These are phyloP conservation scores for Eudemis profundana DNA, from an alignment of 2,888 invertebrate genomes.

Conservation along the genomic window DNA sequence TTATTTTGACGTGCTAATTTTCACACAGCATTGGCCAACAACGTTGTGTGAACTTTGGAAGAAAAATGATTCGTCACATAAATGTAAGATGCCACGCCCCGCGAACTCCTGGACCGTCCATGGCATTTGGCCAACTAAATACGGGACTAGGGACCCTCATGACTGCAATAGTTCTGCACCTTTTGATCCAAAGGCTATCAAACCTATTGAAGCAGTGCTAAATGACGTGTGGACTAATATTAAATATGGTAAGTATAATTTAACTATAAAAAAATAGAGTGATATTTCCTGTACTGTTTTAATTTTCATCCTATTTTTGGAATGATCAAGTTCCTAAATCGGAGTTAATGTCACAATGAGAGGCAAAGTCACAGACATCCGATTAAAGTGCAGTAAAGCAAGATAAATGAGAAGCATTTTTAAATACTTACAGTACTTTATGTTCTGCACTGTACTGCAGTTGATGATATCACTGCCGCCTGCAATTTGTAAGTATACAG, in stretches of 20 bases:
- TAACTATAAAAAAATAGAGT: too few species aligned
- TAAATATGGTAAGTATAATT: constrained; percentile 76
- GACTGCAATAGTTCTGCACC: constrained; percentile 87
- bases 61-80: constrained; percentile 78
- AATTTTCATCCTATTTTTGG: too few species aligned
- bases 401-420: too few species aligned
- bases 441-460: too few species aligned
- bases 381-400: too few species aligned
- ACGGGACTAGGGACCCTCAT: constrained; percentile 85
- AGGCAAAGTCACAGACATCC: too few species aligned
- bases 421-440: too few species aligned
- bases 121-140: constrained; percentile 90
- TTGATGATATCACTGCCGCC: too few species aligned
- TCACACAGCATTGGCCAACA: constrained; percentile 92
- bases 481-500: too few species aligned
- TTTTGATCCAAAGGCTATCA: constrained; percentile 83
- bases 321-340: too few species aligned
- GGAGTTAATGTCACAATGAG: too few species aligned
- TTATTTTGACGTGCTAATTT: constrained; percentile 91
- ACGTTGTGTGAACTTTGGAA: constrained; percentile 88
- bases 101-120: constrained; percentile 88
- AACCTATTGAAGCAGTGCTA: constrained; percentile 77
- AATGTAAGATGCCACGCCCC: constrained; percentile 84
- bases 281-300: too few species aligned
- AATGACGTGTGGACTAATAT: constrained; percentile 88